Evolutionary conservation across 2,888 invertebrate species (phyloP).

Genomic region (Cybosia mesomella): DNA sequence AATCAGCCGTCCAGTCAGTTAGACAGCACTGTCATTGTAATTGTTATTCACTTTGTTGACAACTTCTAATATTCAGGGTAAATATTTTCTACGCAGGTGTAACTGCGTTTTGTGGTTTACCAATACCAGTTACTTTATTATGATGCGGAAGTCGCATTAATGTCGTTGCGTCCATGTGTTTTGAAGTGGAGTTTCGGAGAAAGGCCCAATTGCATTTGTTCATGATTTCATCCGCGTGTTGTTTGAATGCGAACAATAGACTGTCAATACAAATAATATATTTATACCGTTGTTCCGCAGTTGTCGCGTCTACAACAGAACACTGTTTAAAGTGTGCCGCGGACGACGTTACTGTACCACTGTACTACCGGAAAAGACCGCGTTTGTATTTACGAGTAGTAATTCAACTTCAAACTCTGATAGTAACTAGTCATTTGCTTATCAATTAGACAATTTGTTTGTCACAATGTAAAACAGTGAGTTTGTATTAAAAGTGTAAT

Average conservation of each 20-base stretch:
- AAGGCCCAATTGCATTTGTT: background rate
- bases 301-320: background rate
- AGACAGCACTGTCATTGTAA: no score
- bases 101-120: no score
- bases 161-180: background rate
- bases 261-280: background rate
- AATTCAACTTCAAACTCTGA: background rate
- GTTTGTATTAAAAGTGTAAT: background rate
- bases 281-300: background rate
- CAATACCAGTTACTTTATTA: no score
- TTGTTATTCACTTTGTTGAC: no score
- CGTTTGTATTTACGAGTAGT: background rate
- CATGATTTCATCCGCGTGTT: background rate
- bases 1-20: no score
- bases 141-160: background rate
- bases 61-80: background rate
- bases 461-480: background rate
- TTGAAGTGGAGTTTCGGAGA: background rate
- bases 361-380: background rate
- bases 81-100: no score
- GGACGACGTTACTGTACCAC: background rate
- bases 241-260: conserved; percentile 8
- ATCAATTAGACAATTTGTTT: background rate
- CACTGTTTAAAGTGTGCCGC: background rate
- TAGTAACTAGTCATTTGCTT: background rate